These are phyloP conservation scores for Octopus sinensis DNA, from an alignment of 1,140 invertebrate genomes.

Conservation along the genomic window DNA sequence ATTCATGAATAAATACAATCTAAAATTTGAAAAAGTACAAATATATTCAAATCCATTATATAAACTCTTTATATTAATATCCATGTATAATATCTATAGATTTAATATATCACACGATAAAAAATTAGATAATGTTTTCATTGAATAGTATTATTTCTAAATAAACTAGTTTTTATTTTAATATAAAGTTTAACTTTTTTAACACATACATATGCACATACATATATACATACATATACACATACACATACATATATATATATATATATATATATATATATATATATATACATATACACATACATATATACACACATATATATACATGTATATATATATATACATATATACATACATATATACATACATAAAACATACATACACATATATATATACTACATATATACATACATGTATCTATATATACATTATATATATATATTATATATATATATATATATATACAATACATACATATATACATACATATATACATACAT, in stretches of 20 bases:
- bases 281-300: neutral
- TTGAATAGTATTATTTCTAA: no score
- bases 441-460: neutral
- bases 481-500: neutral
- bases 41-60: no score
- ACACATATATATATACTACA: neutral
- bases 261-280: neutral
- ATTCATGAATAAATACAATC: no score
- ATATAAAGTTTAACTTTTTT: no score
- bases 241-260: neutral
- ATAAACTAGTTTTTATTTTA: no score
- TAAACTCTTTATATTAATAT: no score
- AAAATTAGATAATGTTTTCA: no score
- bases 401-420: neutral
- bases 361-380: neutral
- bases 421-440: slow-evolving; percentile 2
- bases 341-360: neutral
- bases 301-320: neutral
- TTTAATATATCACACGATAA: no score
- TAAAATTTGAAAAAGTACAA: no score
- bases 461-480: neutral
- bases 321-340: neutral
- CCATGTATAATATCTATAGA: no score
- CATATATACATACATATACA: neutral
- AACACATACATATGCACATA: neutral